Evolutionary conservation across 2,888 invertebrate species (phyloP).

Genomic region (Abrostola triplasia): DNA sequence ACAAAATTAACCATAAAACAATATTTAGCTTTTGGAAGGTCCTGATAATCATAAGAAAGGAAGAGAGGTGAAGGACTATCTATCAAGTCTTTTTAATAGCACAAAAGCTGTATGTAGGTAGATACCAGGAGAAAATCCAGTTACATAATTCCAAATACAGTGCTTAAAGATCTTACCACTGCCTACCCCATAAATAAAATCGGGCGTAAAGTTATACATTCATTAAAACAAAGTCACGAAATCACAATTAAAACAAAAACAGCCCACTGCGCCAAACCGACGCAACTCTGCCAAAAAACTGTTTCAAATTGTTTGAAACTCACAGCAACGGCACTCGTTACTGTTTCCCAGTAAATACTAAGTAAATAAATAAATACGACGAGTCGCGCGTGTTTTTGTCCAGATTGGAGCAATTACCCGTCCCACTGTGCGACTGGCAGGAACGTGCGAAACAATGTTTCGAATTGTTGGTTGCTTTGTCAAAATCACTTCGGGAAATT

Average conservation of each 20-base stretch:
- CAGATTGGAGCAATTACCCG: slow-evolving; percentile 84
- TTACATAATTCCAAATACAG: background rate
- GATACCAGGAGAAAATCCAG: background rate
- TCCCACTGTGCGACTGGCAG: slow-evolving; percentile 48
- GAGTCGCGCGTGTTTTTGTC: slow-evolving; percentile 75
- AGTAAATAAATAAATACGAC: slow-evolving; percentile 87
- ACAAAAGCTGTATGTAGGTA: too few relatives aligned
- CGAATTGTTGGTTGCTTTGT: slow-evolving; percentile 64
- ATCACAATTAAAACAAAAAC: slow-evolving; percentile 54
- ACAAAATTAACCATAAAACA: too few relatives aligned
- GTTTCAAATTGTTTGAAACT: slow-evolving; percentile 48
- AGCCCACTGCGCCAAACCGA: slow-evolving; percentile 39
- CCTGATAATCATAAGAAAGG: too few relatives aligned
- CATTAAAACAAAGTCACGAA: slow-evolving; percentile 49
- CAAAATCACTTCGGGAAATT: slow-evolving; percentile 53
- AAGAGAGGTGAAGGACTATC: too few relatives aligned
- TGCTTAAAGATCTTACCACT: background rate
- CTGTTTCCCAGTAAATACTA: slow-evolving; percentile 82
- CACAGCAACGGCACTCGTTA: slow-evolving; percentile 66
- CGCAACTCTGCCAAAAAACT: slow-evolving; percentile 51
- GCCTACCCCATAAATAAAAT: background rate
- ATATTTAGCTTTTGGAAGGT: too few relatives aligned
- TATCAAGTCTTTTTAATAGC: too few relatives aligned
- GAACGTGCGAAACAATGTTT: slow-evolving; percentile 61
- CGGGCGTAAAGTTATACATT: slow-evolving; percentile 14